Base-by-base conservation (phyloP, 2,113 vertebrate species). In the Rattus rattus region DNA sequence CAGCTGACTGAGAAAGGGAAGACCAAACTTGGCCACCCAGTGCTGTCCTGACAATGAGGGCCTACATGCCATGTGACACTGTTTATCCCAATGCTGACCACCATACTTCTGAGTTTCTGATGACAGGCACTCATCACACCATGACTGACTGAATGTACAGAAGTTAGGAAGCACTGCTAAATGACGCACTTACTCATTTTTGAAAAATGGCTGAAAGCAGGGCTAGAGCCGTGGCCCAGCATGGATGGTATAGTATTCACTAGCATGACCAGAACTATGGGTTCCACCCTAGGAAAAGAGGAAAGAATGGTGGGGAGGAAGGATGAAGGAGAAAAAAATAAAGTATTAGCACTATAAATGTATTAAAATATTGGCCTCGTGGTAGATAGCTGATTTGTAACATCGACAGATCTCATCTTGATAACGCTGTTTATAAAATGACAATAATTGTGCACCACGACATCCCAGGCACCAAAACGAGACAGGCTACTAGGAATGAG, bases 361-460 rank as follows among this genome's bases (percentile, higher is more conserved):
- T 30, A 52, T 22, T 52, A 81, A 75, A 77, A 89, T 17, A 93
- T 1, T 33, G 7, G 92, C 43, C 5, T 70, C 56, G 75, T 56
- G 79, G 75, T 20, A 28, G 28, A n/a, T 33, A 14, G 3, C 33
- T 84, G 36, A 75, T 39, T 80, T 86, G 1, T 36, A 76, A 85
- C 2, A 84, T 72, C 33, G 73, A 9, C 52, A 43, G 88, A 87
- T 1, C 30, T 63, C 28, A 92, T 1, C 47, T 63, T 36, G 84
- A 84, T 79, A 96, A 88, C 88, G 65, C 26, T 49, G 20, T 72
- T 54, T 63, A 26, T 70, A 81, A 80, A 80, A 59, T 83, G 87
- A 89, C 94, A 94, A 49, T 36, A 70, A 81, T 0, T 88, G 75
- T 61, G 26, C 43, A 67, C 28, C 30, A 86, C 59, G 28, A 67